phyloP scores from a whole-genome alignment of 2,113 vertebrate species.

The Nansenia antarctica region DNA sequence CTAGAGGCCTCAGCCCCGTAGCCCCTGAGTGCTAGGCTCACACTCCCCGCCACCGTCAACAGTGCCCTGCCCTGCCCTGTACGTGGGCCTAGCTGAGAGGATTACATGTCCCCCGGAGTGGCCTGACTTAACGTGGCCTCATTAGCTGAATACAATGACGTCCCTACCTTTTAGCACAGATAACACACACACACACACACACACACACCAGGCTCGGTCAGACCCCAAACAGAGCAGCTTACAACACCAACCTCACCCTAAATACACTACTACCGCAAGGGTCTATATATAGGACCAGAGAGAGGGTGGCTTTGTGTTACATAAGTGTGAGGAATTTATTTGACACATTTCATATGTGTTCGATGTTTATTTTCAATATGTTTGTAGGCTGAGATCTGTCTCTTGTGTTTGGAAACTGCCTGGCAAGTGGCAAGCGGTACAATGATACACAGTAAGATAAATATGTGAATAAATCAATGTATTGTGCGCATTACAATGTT shows the following conservation, averaged over 20 bases:
- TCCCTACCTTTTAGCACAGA: conserved; percentile 63
- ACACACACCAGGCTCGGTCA: conserved; percentile 41
- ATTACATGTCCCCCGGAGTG: conserved; percentile 76
- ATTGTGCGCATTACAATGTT: not conserved
- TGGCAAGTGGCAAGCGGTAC: too few species aligned
- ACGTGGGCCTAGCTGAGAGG: conserved; percentile 63
- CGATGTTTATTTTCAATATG: not conserved
- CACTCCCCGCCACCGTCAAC: conserved; percentile 59
- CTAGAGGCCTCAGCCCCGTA: conserved; percentile 24
- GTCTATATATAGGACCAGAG: not conserved
- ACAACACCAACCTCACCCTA: conserved; percentile 7
- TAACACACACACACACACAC: too few species aligned
- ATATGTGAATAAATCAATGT: not conserved
- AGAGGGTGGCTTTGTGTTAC: too few species aligned
- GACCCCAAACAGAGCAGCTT: conserved; percentile 49
- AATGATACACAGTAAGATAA: not conserved
- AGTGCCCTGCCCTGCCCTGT: conserved; percentile 60
- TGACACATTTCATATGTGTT: not conserved
- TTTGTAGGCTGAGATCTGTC: not conserved
- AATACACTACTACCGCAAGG: conserved; percentile 30
- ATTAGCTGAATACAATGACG: conserved; percentile 79
- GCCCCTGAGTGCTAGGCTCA: conserved; percentile 53
- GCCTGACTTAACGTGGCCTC: conserved; percentile 69
- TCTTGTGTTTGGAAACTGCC: not conserved
- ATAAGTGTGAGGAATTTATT: too few species aligned